Base-by-base conservation (phyloP, 2,888 invertebrate species). In the Iphiclides podalirius region DNA sequence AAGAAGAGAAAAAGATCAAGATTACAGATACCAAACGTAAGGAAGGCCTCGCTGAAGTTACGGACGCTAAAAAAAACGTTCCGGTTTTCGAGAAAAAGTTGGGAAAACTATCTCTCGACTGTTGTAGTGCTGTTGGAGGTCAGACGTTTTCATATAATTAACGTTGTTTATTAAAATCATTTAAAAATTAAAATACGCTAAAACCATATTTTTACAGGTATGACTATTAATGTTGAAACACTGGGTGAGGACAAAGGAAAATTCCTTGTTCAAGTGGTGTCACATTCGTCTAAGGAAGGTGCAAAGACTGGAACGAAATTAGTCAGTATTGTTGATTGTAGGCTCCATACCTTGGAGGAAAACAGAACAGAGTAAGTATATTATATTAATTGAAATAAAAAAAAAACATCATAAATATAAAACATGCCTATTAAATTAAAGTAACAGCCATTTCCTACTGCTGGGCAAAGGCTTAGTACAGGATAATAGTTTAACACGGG, bases 321-420 rank as follows among this genome's bases (percentile, higher is more conserved):
- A 49, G 89, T 91, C 41, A 87, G 91, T 58, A 91, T 92, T 71
- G 73, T 91, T 52, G 91, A 91, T 58, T 76, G 82, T 53, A 90
- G 91, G 61, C 79, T 92, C 45, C 91, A 92, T 57, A 93, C 92
- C 9, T 82, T 93, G 70, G 92, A 93, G 82, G 93, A 93, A 70
- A 91, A 91, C 62, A 86, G 92, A 75, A 85, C 78, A 26, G 90
- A 90, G 91, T 90, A 68, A 80, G 76, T 51, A 47, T 31, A 23
- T 13, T n/a, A n/a, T n/a, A n/a, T n/a, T n/a, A n/a, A n/a, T n/a
- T n/a, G n/a, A n/a, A n/a, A n/a, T n/a, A n/a, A n/a, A n/a, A n/a
- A n/a, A n/a, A n/a, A 31, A 31, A 37, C 42, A 17, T 43, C 43
- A n/a, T 33, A 2, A 0, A 17, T 14, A 17, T 40, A 1, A 17